Evolutionary conservation across 64 coral and sea anemone species (phyloP).

Genomic region (Dendrophyllia cribrosa): DNA sequence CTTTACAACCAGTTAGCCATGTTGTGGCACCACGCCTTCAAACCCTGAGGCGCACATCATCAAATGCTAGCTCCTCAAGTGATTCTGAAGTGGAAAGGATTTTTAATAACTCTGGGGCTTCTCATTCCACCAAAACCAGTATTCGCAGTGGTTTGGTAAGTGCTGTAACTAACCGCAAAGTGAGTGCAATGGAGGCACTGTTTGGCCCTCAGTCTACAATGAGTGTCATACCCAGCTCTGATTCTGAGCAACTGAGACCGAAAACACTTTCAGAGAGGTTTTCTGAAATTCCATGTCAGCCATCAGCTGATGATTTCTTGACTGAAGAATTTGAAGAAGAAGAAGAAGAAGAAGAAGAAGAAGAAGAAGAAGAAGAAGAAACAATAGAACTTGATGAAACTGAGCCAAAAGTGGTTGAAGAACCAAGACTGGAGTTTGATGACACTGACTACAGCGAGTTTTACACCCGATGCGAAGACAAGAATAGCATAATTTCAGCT

Average conservation of each 20-base stretch:
- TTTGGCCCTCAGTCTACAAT: constrained; percentile 33
- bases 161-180: background rate
- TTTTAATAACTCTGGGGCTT: background rate
- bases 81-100: constrained; percentile 45
- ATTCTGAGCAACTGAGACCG: background rate
- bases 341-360: no score
- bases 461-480: constrained; percentile 63
- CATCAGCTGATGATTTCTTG: background rate
- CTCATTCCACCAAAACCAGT: background rate
- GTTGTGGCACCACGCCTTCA: background rate
- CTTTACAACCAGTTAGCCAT: background rate
- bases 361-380: constrained; percentile 21
- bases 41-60: background rate
- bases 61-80: constrained; percentile 41
- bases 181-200: constrained; percentile 26
- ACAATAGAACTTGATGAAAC: background rate
- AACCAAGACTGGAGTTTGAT: constrained; percentile 69
- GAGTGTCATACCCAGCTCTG: background rate
- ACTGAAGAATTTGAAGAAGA: constrained; percentile 38
- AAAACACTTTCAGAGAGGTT: constrained; percentile 26
- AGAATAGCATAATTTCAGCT: constrained; percentile 57
- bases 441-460: constrained; percentile 68
- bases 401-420: constrained; percentile 17
- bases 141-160: background rate
- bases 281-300: constrained; percentile 20